Evolutionary conservation across 1,140 invertebrate genomes (phyloP).

Genomic region (Zaprionus gabonicus): DNA sequence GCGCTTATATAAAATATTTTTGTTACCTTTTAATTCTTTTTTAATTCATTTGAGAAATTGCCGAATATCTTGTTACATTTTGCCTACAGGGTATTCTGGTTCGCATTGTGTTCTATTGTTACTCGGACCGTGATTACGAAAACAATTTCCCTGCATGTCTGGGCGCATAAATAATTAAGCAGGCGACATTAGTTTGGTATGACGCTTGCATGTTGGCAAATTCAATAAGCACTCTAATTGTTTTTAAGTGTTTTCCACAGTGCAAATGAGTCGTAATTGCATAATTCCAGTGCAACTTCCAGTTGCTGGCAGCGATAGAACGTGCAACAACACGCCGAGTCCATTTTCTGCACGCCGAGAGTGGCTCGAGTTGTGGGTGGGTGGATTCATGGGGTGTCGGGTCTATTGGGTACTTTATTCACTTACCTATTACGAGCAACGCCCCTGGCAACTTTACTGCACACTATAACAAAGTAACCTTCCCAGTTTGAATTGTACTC

Average conservation of each 20-base stretch:
- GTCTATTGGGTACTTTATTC: conserved; percentile 3
- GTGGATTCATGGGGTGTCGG: not conserved
- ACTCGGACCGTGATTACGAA: conserved; percentile 50
- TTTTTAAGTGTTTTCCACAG: conserved; percentile 81
- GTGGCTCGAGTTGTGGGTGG: not conserved
- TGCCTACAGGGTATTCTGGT: not conserved
- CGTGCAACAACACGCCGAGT: conserved; percentile 37
- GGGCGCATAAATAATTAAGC: conserved; percentile 73
- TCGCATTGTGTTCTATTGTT: not conserved
- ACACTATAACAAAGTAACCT: no score
- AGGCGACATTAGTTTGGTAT: conserved; percentile 71
- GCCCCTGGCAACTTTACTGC: not conserved
- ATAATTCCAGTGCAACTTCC: conserved; percentile 79
- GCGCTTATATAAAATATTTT: not conserved
- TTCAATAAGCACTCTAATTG: conserved; percentile 83
- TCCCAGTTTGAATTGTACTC: not conserved
- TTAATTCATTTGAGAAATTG: no score
- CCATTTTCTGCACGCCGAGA: conserved; percentile 61
- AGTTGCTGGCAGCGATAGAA: conserved; percentile 72
- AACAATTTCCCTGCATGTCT: conserved; percentile 73
- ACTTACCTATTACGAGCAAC: not conserved
- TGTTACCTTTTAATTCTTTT: not conserved
- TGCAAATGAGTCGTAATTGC: conserved; percentile 82
- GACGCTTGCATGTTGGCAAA: conserved; percentile 65
- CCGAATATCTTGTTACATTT: no score